Conservation (phyloP, 2,888 invertebrate genomes). For the Pteria penguin region DNA sequence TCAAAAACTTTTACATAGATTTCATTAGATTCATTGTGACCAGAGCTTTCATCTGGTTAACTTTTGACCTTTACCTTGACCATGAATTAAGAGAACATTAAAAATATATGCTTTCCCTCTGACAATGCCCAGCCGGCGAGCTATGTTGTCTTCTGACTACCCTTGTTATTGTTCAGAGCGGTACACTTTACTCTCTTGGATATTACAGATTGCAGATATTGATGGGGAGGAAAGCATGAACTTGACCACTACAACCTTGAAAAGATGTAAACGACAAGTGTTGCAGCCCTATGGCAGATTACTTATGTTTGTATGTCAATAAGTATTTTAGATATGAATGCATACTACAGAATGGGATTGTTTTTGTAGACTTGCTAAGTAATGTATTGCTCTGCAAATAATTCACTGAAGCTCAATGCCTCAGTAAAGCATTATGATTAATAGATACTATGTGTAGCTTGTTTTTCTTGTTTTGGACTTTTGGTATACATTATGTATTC, state of each 20-base stretch:
- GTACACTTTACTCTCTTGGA: neutral
- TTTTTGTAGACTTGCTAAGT: too few species aligned
- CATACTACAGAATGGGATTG: neutral
- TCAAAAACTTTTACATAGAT: too few species aligned
- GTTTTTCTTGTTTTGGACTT: too few species aligned
- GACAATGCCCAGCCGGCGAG: neutral
- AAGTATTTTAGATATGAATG: neutral
- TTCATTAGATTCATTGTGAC: too few species aligned
- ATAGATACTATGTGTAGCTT: neutral
- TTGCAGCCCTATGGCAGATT: constrained; percentile 74
- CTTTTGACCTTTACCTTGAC: too few species aligned
- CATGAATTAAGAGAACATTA: too few species aligned
- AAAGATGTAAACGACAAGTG: constrained; percentile 72
- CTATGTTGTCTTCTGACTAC: too few species aligned
- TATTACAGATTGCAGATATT: constrained; percentile 70
- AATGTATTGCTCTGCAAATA: too few species aligned
- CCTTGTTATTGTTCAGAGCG: neutral
- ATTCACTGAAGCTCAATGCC: neutral
- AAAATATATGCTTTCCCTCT: neutral
- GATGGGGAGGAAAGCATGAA: constrained; percentile 71
- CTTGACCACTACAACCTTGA: constrained; percentile 73
- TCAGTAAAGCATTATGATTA: too few species aligned
- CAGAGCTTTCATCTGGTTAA: too few species aligned
- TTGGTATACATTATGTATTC: too few species aligned
- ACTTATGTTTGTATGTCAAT: constrained; percentile 76